Evolutionary conservation across 2,888 invertebrate genomes (phyloP).

Genomic region (Lycia hirtaria): DNA sequence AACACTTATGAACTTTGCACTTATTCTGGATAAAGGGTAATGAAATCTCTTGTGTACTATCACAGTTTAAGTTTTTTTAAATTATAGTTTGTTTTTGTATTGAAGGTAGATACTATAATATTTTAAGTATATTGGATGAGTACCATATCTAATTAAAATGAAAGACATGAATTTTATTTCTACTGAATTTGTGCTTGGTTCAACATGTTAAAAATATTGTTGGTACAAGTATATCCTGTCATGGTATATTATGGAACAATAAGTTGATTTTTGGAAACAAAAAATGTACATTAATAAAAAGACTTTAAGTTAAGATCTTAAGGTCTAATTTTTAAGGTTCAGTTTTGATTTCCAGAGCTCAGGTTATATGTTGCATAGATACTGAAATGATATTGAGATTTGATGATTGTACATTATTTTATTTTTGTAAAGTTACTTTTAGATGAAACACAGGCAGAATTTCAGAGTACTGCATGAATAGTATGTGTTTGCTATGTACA

Average conservation of each 20-base stretch:
- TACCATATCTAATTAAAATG: conserved; percentile 25
- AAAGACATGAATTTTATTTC: conserved; percentile 27
- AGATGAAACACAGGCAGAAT: conserved; percentile 20
- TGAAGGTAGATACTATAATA: conserved; percentile 18
- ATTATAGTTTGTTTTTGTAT: conserved; percentile 19
- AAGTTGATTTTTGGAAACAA: too few species aligned
- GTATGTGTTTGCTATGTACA: conserved; percentile 28
- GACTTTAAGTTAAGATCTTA: too few species aligned
- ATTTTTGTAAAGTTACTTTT: conserved; percentile 34
- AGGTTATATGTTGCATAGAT: too few species aligned
- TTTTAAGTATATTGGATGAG: conserved; percentile 27
- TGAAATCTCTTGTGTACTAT: conserved; percentile 58
- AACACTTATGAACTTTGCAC: conserved; percentile 69
- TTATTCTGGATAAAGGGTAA: conserved; percentile 51
- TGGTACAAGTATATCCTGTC: conserved; percentile 32
- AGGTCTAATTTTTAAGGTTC: too few species aligned
- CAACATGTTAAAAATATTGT: conserved; percentile 24
- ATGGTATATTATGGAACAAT: too few species aligned
- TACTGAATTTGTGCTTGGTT: conserved; percentile 13
- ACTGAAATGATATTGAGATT: conserved; percentile 30
- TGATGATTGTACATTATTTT: conserved; percentile 28
- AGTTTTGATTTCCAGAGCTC: too few species aligned
- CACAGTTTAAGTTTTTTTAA: neutral
- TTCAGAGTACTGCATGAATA: conserved; percentile 25
- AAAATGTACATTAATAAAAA: too few species aligned